Evolutionary conservation across 2,113 vertebrate species (phyloP).

Genomic region (Pelobates fuscus): DNA sequence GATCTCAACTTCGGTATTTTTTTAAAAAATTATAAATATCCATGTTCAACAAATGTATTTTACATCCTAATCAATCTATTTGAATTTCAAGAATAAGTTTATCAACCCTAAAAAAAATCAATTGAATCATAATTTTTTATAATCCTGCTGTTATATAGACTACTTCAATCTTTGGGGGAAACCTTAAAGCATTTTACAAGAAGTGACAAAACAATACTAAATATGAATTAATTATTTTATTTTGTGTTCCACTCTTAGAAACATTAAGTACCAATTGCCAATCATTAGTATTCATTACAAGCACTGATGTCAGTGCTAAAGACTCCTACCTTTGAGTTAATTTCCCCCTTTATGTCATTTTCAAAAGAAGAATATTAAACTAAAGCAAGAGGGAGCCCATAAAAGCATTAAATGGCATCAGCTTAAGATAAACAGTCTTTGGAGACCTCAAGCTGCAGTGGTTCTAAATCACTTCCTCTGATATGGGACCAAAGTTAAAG

Average conservation of each 20-base stretch:
- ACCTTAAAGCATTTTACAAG: too few relatives aligned
- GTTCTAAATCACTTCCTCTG: slow-evolving; percentile 8
- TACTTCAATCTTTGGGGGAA: too few relatives aligned
- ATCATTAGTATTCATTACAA: slow-evolving; percentile 26
- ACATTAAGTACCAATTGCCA: slow-evolving; percentile 6
- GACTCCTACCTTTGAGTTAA: slow-evolving; percentile 35
- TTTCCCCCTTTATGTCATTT: slow-evolving; percentile 33
- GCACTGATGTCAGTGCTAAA: slow-evolving; percentile 23
- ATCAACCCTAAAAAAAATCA: too few relatives aligned
- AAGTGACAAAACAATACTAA: not conserved
- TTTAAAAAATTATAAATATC: too few relatives aligned
- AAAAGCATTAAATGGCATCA: slow-evolving; percentile 29
- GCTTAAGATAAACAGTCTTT: slow-evolving; percentile 35
- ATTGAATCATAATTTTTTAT: too few relatives aligned
- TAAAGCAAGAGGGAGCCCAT: slow-evolving; percentile 14
- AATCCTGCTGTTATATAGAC: too few relatives aligned
- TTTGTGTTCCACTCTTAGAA: not conserved
- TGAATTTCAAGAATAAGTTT: too few relatives aligned
- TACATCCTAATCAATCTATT: too few relatives aligned
- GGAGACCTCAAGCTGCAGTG: slow-evolving; percentile 14
- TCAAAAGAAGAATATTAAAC: slow-evolving; percentile 24
- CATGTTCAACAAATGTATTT: too few relatives aligned
- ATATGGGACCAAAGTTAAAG: slow-evolving; percentile 20
- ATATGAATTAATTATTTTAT: slow-evolving; percentile 4
- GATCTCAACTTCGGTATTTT: too few relatives aligned